These are phyloP conservation scores for Aspidiotus destructor DNA, from an alignment of 2,888 invertebrate genomes.

Conservation along the genomic window DNA sequence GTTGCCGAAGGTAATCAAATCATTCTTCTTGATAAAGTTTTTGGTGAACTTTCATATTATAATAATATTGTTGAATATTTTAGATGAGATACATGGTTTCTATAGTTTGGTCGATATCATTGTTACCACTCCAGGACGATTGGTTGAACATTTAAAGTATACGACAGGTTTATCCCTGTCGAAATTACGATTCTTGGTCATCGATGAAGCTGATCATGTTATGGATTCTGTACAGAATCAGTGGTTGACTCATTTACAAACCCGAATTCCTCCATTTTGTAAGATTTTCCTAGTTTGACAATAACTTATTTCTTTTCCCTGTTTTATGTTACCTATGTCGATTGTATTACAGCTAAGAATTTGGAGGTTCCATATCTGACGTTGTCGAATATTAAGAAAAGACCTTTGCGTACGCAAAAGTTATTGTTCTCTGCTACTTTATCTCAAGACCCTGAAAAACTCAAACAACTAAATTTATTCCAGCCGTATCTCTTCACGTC, in stretches of 20 bases:
- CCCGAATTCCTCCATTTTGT: conserved; percentile 43
- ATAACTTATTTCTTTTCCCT: not conserved
- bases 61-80: conserved; percentile 13
- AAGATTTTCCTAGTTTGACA: not conserved
- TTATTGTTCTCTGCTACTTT: conserved; percentile 94
- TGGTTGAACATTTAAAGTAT: conserved; percentile 81
- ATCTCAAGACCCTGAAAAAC: conserved; percentile 90
- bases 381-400: conserved; percentile 40
- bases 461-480: conserved; percentile 78
- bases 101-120: conserved; percentile 67
- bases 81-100: conserved; percentile 43
- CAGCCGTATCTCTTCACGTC: conserved; percentile 86
- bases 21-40: conserved; percentile 40
- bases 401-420: conserved; percentile 64
- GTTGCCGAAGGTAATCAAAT: conserved; percentile 17
- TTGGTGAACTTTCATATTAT: not conserved
- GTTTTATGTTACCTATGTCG: not conserved
- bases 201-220: conserved; percentile 95
- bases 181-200: conserved; percentile 66
- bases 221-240: conserved; percentile 85
- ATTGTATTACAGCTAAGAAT: not conserved
- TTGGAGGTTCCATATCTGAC: conserved; percentile 13
- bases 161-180: conserved; percentile 68
- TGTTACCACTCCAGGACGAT: conserved; percentile 83
- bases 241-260: conserved; percentile 75